Evolutionary conservation across 2,113 vertebrate species (phyloP).

Genomic region (Seriola aureovittata): DNA sequence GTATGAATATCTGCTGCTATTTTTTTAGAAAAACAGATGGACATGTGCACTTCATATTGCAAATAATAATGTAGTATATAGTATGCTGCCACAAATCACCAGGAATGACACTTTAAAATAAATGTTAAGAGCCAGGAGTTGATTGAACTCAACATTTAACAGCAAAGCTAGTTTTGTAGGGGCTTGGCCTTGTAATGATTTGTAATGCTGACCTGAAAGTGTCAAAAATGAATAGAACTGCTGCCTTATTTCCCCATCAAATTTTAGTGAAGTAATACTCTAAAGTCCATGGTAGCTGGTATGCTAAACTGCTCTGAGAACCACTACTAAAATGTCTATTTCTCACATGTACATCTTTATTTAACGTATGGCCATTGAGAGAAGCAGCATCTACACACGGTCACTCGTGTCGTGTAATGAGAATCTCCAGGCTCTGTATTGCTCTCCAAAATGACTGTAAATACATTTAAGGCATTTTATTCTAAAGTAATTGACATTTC

Average conservation of each 20-base stretch:
- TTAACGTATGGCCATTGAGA: background rate
- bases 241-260: background rate
- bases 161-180: background rate
- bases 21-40: too few relatives aligned
- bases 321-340: background rate
- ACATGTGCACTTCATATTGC: background rate
- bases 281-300: background rate
- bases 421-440: background rate
- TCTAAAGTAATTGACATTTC: background rate
- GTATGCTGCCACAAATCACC: too few relatives aligned
- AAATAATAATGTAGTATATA: background rate
- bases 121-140: background rate
- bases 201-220: background rate
- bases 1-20: too few relatives aligned
- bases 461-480: rapidly evolving
- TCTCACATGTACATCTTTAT: background rate
- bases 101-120: background rate
- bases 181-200: background rate
- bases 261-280: background rate
- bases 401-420: background rate
- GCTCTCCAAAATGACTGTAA: background rate
- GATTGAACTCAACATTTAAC: background rate
- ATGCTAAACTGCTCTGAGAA: background rate
- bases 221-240: background rate
- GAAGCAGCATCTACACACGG: background rate